phyloP scores from a whole-genome alignment of 2,797 vertebrate genomes.

The Taeniopygia guttata region DNA sequence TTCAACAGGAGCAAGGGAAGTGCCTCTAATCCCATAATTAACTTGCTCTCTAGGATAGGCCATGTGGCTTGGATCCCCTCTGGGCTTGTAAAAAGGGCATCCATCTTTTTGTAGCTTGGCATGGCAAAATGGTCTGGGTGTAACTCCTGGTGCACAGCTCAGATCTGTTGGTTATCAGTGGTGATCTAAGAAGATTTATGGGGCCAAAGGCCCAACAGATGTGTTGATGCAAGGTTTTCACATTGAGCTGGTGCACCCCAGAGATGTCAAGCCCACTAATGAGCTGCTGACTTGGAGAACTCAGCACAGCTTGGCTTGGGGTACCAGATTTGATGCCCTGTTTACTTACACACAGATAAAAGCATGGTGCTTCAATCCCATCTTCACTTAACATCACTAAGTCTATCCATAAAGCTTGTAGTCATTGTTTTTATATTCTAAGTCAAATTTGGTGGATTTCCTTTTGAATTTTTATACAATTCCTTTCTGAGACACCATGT shows the following conservation, averaged over 20 bases:
- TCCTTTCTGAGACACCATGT: background rate
- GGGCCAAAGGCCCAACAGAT: background rate
- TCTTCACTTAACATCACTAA: background rate
- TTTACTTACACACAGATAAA: background rate
- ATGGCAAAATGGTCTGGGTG: background rate
- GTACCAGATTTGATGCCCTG: background rate
- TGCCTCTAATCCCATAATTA: background rate
- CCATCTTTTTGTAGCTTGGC: background rate
- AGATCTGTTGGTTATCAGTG: background rate
- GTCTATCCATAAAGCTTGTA: background rate
- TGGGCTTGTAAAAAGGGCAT: background rate
- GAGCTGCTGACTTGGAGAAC: background rate
- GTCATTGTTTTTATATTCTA: background rate
- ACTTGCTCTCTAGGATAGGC: accelerated
- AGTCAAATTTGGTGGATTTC: background rate
- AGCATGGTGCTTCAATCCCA: background rate
- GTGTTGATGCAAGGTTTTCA: background rate
- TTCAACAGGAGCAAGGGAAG: background rate
- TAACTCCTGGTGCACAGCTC: background rate
- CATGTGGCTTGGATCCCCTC: background rate
- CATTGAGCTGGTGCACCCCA: accelerated
- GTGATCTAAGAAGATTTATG: background rate
- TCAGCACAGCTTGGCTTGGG: background rate
- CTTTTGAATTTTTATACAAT: background rate
- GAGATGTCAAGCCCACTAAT: background rate